Base-by-base conservation (phyloP, 2,797 vertebrate genomes). In the Chlorospingus flavigularis region DNA sequence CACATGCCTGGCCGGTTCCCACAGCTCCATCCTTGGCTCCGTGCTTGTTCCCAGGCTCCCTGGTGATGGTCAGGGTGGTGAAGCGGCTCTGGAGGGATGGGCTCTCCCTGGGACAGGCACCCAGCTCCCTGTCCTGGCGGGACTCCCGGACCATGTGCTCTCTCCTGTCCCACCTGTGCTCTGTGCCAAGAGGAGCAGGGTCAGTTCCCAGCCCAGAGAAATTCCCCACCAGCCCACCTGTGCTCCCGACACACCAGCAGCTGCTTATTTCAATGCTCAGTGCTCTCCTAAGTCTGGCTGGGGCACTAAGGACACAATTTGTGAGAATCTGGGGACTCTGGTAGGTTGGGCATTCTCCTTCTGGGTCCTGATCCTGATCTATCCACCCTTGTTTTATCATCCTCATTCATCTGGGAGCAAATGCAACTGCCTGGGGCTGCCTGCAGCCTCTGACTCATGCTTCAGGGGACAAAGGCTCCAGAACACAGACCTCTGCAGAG, bases 31-130 rank as follows among this genome's bases (percentile, higher is more conserved):
- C 28, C 39, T 62, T 26, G 2, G 31, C 78, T 55, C 71, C 0
- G 0, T 0, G 7, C 54, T 28, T 6, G 57, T 53, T 70, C 40
- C 1, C 0, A 43, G 57, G 30, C n/a, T 66, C 54, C 55, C 39
- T 89, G 82, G 58, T 0, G 7, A 94, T 70, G 70, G 60, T 70
- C 74, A 92, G 67, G 30, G 37, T 1, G 0, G 74, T 78, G 79
- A 92, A 97, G 83, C 1, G 39, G 40, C 73, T 80, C 19, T 26
- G 35, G 35, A 94, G 2, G 4, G 93, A 70, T 0, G 47, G 26
- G 25, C 68, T 84, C 42, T 83, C 94, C 51, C 87, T 58, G 0
- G 57, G 82, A 55, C 55, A 43, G 10, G 54, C 2, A 4, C 19
- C 78, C 6, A 20, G 26, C 14, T 84, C 89, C 74, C 83, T 53